These are phyloP conservation scores for Champsocephalus esox DNA, from an alignment of 2,797 vertebrate genomes.

Conservation along the genomic window DNA sequence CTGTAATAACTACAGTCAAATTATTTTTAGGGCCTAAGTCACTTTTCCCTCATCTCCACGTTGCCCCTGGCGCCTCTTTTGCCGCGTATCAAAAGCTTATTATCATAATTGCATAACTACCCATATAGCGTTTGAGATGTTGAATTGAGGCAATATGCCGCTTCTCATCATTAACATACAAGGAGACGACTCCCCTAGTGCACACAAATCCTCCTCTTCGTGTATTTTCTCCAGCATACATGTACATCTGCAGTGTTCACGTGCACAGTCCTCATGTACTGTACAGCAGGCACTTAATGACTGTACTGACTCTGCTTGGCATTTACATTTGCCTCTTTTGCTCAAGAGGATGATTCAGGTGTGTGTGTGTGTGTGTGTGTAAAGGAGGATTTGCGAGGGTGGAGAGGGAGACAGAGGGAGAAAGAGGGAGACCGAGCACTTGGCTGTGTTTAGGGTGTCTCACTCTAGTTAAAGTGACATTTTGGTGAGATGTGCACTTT, in stretches of 20 bases:
- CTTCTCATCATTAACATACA: constrained; percentile 51
- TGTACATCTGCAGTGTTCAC: constrained; percentile 5
- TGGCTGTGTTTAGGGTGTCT: constrained; percentile 61
- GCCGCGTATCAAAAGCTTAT: constrained; percentile 67
- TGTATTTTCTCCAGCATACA: constrained; percentile 29
- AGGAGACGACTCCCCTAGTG: constrained; percentile 52
- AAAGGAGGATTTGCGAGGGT: constrained; percentile 3
- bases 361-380: background rate
- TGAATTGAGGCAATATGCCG: constrained; percentile 50
- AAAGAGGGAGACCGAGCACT: constrained; percentile 35
- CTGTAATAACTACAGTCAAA: constrained; percentile 75
- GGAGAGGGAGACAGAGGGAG: constrained; percentile 12
- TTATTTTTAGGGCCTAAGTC: constrained; percentile 70
- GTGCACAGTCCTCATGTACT: background rate
- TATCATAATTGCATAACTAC: constrained; percentile 70
- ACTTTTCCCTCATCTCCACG: constrained; percentile 65
- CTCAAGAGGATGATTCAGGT: constrained; percentile 34
- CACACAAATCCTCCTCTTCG: constrained; percentile 31
- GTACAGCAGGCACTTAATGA: constrained; percentile 27
- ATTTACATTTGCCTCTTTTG: constrained; percentile 15
- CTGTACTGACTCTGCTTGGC: constrained; percentile 8
- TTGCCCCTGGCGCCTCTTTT: constrained; percentile 58
- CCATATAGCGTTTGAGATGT: constrained; percentile 45
- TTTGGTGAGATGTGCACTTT: constrained; percentile 81
- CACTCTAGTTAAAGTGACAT: constrained; percentile 75